Conservation (phyloP, 2,888 invertebrate genomes). For the Philhelius pedissequus region DNA sequence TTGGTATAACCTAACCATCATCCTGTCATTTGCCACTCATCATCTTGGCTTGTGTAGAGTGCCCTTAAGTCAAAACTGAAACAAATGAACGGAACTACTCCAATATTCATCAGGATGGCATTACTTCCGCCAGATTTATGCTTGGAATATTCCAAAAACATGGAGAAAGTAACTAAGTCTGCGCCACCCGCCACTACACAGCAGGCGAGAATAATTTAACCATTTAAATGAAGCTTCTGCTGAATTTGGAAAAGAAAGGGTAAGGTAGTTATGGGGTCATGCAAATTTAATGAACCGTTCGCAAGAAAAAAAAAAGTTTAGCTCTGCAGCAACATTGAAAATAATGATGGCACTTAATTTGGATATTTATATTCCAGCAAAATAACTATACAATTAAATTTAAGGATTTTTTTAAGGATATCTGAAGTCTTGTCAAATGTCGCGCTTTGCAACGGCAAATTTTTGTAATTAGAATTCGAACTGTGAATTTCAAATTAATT, state of each 20-base stretch:
- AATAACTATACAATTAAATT: not conserved
- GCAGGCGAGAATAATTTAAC: not conserved
- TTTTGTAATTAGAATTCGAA: too few relatives aligned
- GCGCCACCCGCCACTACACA: too few relatives aligned
- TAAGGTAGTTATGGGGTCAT: not conserved
- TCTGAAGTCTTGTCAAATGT: too few relatives aligned
- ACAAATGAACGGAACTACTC: conserved; percentile 11
- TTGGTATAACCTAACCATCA: conserved; percentile 13
- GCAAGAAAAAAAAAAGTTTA: not conserved
- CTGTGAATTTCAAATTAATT: too few relatives aligned
- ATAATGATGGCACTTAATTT: not conserved
- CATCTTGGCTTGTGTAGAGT: not conserved
- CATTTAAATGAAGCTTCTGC: not conserved
- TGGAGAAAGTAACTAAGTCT: not conserved
- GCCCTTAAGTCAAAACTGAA: conserved; percentile 1
- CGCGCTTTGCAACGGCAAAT: too few relatives aligned
- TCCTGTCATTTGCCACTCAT: conserved; percentile 6
- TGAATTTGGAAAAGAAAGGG: not conserved
- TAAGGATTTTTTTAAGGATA: not conserved
- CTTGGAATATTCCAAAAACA: conserved; percentile 5
- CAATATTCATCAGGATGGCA: conserved; percentile 12
- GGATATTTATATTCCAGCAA: not conserved
- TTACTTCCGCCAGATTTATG: not conserved
- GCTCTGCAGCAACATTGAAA: not conserved
- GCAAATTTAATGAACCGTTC: not conserved